Evolutionary conservation across 2,888 invertebrate genomes (phyloP).

Genomic region (Caenorhabditis plicata): DNA sequence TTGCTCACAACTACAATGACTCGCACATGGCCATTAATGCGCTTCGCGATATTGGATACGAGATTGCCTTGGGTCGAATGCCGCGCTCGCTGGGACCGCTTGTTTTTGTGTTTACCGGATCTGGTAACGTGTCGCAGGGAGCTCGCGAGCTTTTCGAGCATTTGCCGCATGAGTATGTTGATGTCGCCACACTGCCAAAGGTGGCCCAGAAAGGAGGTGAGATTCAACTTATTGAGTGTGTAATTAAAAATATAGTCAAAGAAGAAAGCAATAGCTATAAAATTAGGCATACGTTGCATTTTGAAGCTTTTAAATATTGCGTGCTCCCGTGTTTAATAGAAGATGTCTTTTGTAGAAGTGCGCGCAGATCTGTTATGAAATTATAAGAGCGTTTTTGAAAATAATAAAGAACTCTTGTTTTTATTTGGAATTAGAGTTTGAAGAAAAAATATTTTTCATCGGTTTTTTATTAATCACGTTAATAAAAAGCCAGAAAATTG

Average conservation of each 20-base stretch:
- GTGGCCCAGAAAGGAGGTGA: slow-evolving; percentile 94
- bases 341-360: too few species aligned
- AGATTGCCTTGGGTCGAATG: slow-evolving; percentile 91
- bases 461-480: too few species aligned
- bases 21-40: slow-evolving; percentile 97
- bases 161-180: slow-evolving; percentile 93
- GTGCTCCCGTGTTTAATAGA: too few species aligned
- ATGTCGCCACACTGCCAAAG: slow-evolving; percentile 88
- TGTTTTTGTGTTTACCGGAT: slow-evolving; percentile 95
- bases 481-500: too few species aligned
- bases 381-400: too few species aligned
- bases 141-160: slow-evolving; percentile 82
- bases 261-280: too few species aligned
- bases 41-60: slow-evolving; percentile 96
- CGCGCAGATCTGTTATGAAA: too few species aligned
- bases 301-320: too few species aligned
- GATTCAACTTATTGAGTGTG: slow-evolving; percentile 51
- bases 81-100: slow-evolving; percentile 92
- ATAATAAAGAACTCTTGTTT: too few species aligned
- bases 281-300: too few species aligned
- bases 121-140: slow-evolving; percentile 89
- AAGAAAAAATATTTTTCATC: too few species aligned
- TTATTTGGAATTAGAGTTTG: too few species aligned
- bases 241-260: not conserved
- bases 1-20: slow-evolving; percentile 96